Conservation (phyloP, 2,797 vertebrate genomes). For the Echiichthys vipera region DNA sequence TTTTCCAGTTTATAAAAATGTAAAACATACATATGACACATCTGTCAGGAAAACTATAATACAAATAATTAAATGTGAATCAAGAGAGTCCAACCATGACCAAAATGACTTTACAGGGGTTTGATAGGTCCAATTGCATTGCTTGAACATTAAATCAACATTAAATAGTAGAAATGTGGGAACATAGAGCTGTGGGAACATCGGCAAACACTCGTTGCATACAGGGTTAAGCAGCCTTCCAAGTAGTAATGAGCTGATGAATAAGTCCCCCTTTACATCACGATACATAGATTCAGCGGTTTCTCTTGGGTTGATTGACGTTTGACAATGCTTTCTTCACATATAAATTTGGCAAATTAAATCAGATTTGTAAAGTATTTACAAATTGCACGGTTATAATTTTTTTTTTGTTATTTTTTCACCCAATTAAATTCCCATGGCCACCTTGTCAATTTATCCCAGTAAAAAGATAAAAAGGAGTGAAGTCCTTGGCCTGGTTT, state of each 20-base stretch:
- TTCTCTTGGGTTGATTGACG: not conserved
- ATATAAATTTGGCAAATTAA: not conserved
- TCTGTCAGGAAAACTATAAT: not conserved
- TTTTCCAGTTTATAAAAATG: not conserved
- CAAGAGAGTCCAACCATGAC: too few relatives aligned
- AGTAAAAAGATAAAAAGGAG: slow-evolving; percentile 33
- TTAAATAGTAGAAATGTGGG: too few relatives aligned
- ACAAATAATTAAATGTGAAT: not conserved
- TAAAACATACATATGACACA: not conserved
- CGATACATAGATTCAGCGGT: not conserved
- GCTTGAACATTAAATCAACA: too few relatives aligned
- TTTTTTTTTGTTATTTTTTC: slow-evolving; percentile 1
- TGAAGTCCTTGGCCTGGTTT: slow-evolving; percentile 41
- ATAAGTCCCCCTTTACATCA: slow-evolving; percentile 21
- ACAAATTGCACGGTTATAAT: not conserved
- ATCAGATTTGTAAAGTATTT: not conserved
- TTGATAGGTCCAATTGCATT: not conserved
- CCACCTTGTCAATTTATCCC: slow-evolving; percentile 37
- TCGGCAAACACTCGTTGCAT: too few relatives aligned
- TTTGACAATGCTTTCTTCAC: not conserved
- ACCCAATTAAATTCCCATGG: slow-evolving; percentile 43
- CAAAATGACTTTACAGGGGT: not conserved
- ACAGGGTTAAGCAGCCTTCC: slow-evolving; percentile 12
- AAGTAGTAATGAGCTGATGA: slow-evolving; percentile 24
- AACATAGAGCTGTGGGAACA: too few relatives aligned